These are phyloP conservation scores for Azemiops feae DNA, from an alignment of 2,113 vertebrate species.

Conservation along the genomic window DNA sequence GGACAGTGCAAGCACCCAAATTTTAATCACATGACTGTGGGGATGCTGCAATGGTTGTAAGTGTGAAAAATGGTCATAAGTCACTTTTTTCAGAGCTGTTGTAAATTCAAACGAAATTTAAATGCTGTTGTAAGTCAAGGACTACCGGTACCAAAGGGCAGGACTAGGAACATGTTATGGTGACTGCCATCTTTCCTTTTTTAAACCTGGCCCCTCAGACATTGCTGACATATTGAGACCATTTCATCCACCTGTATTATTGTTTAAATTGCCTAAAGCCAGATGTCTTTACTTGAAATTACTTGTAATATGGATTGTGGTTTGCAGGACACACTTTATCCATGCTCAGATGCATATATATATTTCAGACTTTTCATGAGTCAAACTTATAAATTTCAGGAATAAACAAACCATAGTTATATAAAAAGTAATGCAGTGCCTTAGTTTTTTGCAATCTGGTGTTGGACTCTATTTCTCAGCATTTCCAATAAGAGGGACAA, in stretches of 20 bases:
- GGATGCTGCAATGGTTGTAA: no score
- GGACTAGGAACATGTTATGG: neutral
- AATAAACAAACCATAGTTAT: neutral
- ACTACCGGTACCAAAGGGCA: neutral
- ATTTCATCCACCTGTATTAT: neutral
- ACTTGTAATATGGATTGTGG: neutral
- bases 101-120: no score
- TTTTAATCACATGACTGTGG: no score
- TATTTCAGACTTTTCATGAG: neutral
- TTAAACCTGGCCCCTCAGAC: neutral
- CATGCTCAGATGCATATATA: neutral
- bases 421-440: neutral
- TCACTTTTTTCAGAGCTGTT: no score
- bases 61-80: no score
- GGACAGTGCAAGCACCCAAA: no score
- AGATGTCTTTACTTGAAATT: neutral
- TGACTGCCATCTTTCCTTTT: neutral
- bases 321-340: neutral
- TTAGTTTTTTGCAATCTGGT: neutral
- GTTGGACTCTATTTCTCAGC: neutral
- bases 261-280: neutral
- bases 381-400: neutral
- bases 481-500: neutral
- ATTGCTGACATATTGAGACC: neutral
- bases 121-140: no score